These are phyloP conservation scores for Oryzias dopingdopingensis DNA, from an alignment of 2,797 vertebrate species.

Conservation along the genomic window DNA sequence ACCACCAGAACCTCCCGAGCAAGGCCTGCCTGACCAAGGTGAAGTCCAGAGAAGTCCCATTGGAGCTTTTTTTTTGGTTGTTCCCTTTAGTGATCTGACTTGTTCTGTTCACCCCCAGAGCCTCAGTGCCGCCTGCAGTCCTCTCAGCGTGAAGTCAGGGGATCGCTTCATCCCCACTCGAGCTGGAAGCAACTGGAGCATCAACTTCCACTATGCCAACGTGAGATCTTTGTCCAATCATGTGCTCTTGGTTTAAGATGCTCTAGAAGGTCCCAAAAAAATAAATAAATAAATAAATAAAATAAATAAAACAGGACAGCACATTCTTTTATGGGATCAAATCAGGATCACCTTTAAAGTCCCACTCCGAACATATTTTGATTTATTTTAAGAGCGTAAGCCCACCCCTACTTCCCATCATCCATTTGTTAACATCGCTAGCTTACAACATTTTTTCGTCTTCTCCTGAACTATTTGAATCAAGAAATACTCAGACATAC, in stretches of 20 bases:
- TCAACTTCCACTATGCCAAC: slow-evolving; percentile 84
- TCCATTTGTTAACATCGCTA: too few species aligned
- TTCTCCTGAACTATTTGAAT: too few species aligned
- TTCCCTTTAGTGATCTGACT: neutral
- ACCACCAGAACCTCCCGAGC: slow-evolving; percentile 79
- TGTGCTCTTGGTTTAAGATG: neutral
- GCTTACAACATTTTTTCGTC: too few species aligned
- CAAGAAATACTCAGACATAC: too few species aligned
- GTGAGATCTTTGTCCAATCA: slow-evolving; percentile 51
- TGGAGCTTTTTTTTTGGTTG: neutral
- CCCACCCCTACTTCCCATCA: too few species aligned
- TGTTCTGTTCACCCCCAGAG: slow-evolving; percentile 43
- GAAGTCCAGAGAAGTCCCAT: slow-evolving; percentile 4
- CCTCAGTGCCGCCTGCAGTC: slow-evolving; percentile 73
- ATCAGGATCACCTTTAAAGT: too few species aligned
- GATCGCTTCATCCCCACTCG: slow-evolving; percentile 82
- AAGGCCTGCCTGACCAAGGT: slow-evolving; percentile 76
- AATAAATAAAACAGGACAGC: too few species aligned
- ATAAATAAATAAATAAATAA: too few species aligned
- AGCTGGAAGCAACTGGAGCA: slow-evolving; percentile 84
- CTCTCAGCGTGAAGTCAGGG: slow-evolving; percentile 76
- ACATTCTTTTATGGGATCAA: too few species aligned
- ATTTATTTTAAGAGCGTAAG: too few species aligned
- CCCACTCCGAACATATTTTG: too few species aligned
- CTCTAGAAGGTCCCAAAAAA: neutral